phyloP scores from a whole-genome alignment of 2,888 invertebrate genomes.

The Allacma fusca region DNA sequence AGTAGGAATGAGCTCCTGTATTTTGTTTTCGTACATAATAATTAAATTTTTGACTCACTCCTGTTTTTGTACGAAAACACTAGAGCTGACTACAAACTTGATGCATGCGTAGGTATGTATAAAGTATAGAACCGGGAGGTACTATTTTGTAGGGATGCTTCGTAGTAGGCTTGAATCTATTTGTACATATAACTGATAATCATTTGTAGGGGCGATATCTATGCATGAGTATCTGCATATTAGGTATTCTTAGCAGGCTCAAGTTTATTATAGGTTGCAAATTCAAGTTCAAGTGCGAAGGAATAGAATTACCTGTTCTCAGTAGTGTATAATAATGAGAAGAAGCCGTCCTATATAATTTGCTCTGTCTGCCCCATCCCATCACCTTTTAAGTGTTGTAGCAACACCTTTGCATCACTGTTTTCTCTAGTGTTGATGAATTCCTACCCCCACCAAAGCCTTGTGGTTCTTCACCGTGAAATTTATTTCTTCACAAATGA shows the following conservation, averaged over 20 bases:
- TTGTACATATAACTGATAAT: too few relatives aligned
- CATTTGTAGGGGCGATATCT: too few relatives aligned
- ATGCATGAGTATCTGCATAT: background rate
- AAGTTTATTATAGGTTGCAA: constrained; percentile 46
- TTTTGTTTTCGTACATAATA: constrained; percentile 14
- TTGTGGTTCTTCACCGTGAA: background rate
- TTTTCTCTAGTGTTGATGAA: background rate
- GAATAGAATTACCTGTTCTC: constrained; percentile 38
- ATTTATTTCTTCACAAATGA: background rate
- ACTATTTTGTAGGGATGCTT: too few relatives aligned
- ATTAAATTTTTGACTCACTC: constrained; percentile 10
- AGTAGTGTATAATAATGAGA: constrained; percentile 31
- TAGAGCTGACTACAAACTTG: too few relatives aligned
- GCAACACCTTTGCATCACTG: background rate
- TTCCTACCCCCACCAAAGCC: too few relatives aligned
- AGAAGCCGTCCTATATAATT: constrained; percentile 33
- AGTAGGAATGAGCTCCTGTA: constrained; percentile 29
- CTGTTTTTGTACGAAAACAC: background rate
- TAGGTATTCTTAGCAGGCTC: constrained; percentile 40
- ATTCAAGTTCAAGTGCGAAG: constrained; percentile 40
- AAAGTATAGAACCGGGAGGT: too few relatives aligned
- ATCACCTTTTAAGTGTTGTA: constrained; percentile 21
- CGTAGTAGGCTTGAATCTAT: too few relatives aligned
- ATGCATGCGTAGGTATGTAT: too few relatives aligned
- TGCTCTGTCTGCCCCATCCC: constrained; percentile 32